Evolutionary conservation across 2,113 vertebrate species (phyloP), one percentile per base, ranked within the genome.

Genomic region (Sphyrna mokarran): DNA sequence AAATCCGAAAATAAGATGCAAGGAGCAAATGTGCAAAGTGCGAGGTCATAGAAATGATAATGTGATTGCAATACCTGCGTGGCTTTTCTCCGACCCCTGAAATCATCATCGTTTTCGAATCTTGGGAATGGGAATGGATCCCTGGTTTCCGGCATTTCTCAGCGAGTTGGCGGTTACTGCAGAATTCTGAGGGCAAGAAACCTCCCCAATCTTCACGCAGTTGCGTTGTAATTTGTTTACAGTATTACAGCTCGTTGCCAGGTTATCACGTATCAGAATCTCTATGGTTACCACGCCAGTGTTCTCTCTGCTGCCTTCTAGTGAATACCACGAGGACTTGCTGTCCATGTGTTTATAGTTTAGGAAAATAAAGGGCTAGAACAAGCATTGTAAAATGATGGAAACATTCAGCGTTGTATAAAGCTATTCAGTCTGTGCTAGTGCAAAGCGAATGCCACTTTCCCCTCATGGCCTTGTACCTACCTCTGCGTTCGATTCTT

Each of bases 81-180:
- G 95, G 66, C 96, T 29, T 96, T 96, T 1, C 70, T 40, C 95
- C 96, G 97, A 61, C 97, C 97, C 40, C 96, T 95, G 69, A 97
- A 96, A 48, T 96, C 96, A 63, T 97, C 95, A 95, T 97, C 97
- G n/a, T 97, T 98, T 95, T 98, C 97, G 85, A 96, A 95, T 89
- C 96, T 96, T 0, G 97, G 96, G 29, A 96, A 97, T 6, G 97
- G 96, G 90, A 97, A 98, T 80, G 98, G 97, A 94, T 98, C 97
- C 95, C 97, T 96, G 5, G 96, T 91, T 83, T 95, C 96, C 0
- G 97, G 96, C 98, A 98, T 98, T 22, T 95, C 37, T 23, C 58
- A 66, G 68, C 68, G n/a, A 40, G 40, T 22, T 76, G 13, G 13
- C 23, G 5, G 63, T 37, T 4, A 20, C 91, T 43, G 93, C 63